phyloP scores from a whole-genome alignment of 2,888 invertebrate species.

The Copidosoma aretas region DNA sequence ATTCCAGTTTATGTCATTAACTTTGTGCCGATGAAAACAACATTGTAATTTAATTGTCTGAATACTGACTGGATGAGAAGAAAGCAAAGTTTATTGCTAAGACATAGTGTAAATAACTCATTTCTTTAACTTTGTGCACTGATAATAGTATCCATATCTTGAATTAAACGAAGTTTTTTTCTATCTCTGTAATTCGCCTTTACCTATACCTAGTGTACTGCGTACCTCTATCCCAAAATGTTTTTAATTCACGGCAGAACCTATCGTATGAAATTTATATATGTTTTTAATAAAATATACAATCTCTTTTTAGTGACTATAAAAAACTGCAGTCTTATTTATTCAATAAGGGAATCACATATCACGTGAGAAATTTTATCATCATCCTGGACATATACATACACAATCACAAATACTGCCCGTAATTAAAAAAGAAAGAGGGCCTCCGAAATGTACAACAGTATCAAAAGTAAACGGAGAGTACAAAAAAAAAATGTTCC shows the following conservation, averaged over 20 bases:
- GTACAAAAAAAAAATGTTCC: neutral
- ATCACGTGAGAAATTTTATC: slow-evolving; percentile 6
- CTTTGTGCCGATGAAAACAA: neutral
- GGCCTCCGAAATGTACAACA: neutral
- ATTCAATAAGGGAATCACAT: neutral
- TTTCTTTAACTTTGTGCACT: neutral
- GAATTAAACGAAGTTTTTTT: no score
- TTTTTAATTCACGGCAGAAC: neutral
- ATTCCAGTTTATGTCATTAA: slow-evolving; percentile 34
- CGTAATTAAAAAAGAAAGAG: neutral
- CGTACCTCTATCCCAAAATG: neutral
- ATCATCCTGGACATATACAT: neutral
- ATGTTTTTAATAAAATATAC: neutral
- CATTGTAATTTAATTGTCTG: neutral
- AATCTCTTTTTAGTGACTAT: neutral
- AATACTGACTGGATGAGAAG: neutral
- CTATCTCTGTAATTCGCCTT: no score
- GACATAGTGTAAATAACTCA: neutral
- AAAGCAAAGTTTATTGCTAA: neutral
- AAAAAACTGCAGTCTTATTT: neutral
- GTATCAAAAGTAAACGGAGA: neutral
- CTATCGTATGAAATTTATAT: neutral
- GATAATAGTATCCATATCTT: no score
- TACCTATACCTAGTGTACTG: no score
- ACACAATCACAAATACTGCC: neutral